These are phyloP conservation scores for Sebastes miniatus DNA, from an alignment of 2,797 vertebrate genomes.

Conservation along the genomic window DNA sequence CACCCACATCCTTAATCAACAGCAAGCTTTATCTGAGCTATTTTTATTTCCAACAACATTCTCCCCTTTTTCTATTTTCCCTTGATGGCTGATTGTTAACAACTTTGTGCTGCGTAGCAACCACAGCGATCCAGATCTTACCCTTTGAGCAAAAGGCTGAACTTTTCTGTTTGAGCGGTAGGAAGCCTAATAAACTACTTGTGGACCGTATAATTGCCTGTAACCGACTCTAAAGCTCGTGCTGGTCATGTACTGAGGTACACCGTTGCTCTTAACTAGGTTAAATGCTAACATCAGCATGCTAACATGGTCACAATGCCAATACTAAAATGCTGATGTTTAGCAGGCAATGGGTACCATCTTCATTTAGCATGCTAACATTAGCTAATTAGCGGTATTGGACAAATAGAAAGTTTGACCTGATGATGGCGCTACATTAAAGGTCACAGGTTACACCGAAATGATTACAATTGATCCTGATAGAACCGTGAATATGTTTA, in stretches of 20 bases:
- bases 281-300: not conserved
- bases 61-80: not conserved
- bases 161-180: not conserved
- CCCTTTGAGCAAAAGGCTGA: not conserved
- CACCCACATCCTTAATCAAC: not conserved
- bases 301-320: not conserved
- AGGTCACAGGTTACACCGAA: not conserved
- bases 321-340: too few species aligned
- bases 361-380: too few species aligned
- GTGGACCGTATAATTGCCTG: not conserved
- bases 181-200: not conserved
- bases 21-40: not conserved
- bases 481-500: not conserved
- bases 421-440: not conserved
- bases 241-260: too few species aligned
- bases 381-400: not conserved
- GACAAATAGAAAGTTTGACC: not conserved
- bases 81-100: not conserved
- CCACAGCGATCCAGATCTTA: not conserved
- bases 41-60: not conserved
- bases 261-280: too few species aligned
- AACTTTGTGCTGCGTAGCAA: constrained; percentile 2
- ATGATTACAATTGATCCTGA: not conserved
- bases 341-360: rapidly evolving
- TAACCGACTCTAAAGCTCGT: too few species aligned